Evolutionary conservation across 92 coral and sea anemone genomes (phyloP), one percentile per base, ranked within the genome.

Genomic region (Zoanthus sociatus): DNA sequence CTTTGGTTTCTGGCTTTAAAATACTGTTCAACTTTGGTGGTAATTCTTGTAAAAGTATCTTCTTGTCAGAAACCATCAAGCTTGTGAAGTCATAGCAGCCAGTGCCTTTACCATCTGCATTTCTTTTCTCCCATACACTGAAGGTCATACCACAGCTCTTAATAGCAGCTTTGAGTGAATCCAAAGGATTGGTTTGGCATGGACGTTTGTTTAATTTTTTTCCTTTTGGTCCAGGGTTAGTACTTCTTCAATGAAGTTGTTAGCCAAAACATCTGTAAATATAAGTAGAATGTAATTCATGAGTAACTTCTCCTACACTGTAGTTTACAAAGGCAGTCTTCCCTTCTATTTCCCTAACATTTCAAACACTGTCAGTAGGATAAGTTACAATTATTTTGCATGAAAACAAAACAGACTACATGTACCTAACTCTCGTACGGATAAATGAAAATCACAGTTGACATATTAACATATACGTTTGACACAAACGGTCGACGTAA

Each of bases 31-130:
- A 83, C 78, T 89, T 89, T 16, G 78, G 44, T 68, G 96, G 94
- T 18, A 88, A 79, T 15, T 46, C 60, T 86, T 71, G 76, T 32
- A 90, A 84, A 5, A 93, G 37, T 0, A 82, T 1, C 46, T 91
- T 93, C 60, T 91, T 90, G 30, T 88, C 96, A 14, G 92, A 20
- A 4, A 89, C 96, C 96, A 90, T 88, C 31, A 93, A 61, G 69
- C 92, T 93, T 7, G 96, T 93, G 77, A 86, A 90, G 76, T 93
- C 91, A 58, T 88, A 77, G 12, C 71, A 82, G n/a, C 89, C 96
- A 86, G 89, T 93, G 26, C 84, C 92, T 12, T 73, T 89, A 9
- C 94, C 94, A 88, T 93, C 92, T 30, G 93, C 94, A 86, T 90
- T 83, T 6, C n/a, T 30, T 55, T 93, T 93, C 71, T 93, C 96